Conservation (phyloP, 2,888 invertebrate species). For the Drosophila antonietae region DNA sequence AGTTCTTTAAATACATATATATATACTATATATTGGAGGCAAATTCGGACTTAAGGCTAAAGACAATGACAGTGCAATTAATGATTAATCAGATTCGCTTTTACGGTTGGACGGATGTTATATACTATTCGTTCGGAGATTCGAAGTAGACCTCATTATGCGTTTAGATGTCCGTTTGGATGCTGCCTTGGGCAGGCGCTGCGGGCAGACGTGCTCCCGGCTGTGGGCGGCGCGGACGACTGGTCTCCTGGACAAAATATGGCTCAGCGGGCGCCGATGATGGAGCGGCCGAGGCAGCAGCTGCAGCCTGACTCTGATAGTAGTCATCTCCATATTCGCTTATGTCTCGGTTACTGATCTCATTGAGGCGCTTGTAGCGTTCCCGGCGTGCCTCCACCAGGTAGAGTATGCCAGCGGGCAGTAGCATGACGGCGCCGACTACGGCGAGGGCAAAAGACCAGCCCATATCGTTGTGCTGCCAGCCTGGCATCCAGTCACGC, state of each 20-base stretch:
- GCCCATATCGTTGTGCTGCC: constrained; percentile 97
- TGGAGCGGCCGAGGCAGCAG: constrained; percentile 40
- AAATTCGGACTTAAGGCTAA: constrained; percentile 41
- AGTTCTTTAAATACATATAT: constrained; percentile 2
- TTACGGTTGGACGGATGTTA: constrained; percentile 45
- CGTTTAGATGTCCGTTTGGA: constrained; percentile 89
- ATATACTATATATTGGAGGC: constrained; percentile 35
- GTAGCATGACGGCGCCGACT: constrained; percentile 90
- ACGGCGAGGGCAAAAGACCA: constrained; percentile 97
- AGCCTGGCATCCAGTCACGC: constrained; percentile 97
- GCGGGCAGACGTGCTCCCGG: constrained; percentile 65
- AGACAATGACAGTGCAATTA: constrained; percentile 10
- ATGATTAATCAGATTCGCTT: background rate
- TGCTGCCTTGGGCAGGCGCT: constrained; percentile 83
- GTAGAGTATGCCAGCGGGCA: constrained; percentile 92
- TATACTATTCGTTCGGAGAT: constrained; percentile 14
- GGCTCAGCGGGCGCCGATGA: constrained; percentile 40
- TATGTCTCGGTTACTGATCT: constrained; percentile 88
- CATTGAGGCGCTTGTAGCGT: constrained; percentile 90
- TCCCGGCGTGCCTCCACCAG: constrained; percentile 93
- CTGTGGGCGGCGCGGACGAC: constrained; percentile 80
- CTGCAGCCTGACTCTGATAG: constrained; percentile 68
- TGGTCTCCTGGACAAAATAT: constrained; percentile 75
- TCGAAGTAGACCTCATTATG: constrained; percentile 20
- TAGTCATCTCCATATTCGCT: constrained; percentile 87